Conservation (phyloP, 2,113 vertebrate genomes). For the Pollachius pollachius region DNA sequence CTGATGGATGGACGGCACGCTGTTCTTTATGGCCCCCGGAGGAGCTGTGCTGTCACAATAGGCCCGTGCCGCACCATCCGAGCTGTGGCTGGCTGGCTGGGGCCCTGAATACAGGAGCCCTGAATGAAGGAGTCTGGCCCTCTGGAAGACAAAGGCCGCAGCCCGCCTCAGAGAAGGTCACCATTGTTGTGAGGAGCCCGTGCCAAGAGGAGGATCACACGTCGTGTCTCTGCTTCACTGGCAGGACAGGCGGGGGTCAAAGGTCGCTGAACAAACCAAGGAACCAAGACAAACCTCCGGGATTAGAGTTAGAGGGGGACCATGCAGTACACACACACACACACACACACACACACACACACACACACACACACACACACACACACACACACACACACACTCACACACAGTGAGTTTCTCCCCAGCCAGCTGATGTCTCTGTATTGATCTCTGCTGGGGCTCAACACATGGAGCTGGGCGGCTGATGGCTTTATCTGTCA, state of each 20-base stretch:
- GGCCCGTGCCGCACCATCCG: slow-evolving; percentile 61
- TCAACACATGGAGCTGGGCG: slow-evolving; percentile 49
- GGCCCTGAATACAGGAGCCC: too few relatives aligned
- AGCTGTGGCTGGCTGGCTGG: background rate
- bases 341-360: background rate
- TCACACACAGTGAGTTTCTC: slow-evolving; percentile 14
- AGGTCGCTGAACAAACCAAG: too few relatives aligned
- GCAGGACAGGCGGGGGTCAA: background rate
- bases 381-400: background rate
- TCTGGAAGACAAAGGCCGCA: too few relatives aligned
- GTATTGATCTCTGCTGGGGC: slow-evolving; percentile 59
- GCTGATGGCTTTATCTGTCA: slow-evolving; percentile 67
- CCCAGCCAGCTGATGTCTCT: slow-evolving; percentile 51
- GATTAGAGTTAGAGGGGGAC: slow-evolving; percentile 12
- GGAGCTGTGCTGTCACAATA: slow-evolving; percentile 66
- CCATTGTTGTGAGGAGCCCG: too few relatives aligned
- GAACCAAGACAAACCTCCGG: slow-evolving; percentile 20
- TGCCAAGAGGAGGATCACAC: too few relatives aligned
- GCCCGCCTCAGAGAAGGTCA: too few relatives aligned
- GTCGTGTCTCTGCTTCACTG: background rate
- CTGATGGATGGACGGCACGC: slow-evolving; percentile 70
- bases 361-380: background rate
- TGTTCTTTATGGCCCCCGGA: slow-evolving; percentile 69
- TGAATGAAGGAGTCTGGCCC: background rate
- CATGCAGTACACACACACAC: background rate